Base-by-base conservation (phyloP, 2,797 vertebrate genomes). In the Hoplostethus atlanticus region DNA sequence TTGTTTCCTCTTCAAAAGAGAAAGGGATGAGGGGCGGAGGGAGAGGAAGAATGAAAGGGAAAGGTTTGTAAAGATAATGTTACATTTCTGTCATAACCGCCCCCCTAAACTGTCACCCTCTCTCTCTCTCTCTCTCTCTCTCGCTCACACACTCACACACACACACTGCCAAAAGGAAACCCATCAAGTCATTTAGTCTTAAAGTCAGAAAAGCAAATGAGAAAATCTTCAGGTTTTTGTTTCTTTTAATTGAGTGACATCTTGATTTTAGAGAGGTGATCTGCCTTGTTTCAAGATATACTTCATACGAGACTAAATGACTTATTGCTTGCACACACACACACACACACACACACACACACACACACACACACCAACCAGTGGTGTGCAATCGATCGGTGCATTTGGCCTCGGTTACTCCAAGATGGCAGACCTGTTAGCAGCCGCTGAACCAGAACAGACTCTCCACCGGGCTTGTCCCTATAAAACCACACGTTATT, bases 1-100 rank as follows among this genome's bases (percentile, higher is more conserved):
- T 87, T 84, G 85, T 79, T 80, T 72, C 44, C 46, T 44, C 70
- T 87, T 87, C 72, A 87, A 85, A 83, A 81, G 80, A 81, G 80
- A 78, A 68, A 74, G 56, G 73, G 75, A 74, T 50, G 60, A 76
- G 73, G 66, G 77, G 67, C 16, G 34, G 71, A 53, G 73, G 50
- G 44, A 62, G 68, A 46, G 4, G 42, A 47, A 65, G 51, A 25
- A 21, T 21, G 67, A 79, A 76, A 85, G 72, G 53, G 68, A 80
- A 64, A 73, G 64, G 67, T 21, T 21, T 21, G 21, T 21, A 21
- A 51, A 44, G 71, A 54, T 72, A 62, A 68, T 68, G 64, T 61
- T 50, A 12, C 62, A 0, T 57, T 53, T 64, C 53, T 30, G 2
- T 52, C 53, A 58, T 25, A 50, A 31, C 30, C 6, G 11, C 42